Percentiles rank a stretch among this genome's conserved stretches.
phyloP scores from a whole-genome alignment of 2,888 invertebrate species.

The Crepidodera aurea region DNA sequence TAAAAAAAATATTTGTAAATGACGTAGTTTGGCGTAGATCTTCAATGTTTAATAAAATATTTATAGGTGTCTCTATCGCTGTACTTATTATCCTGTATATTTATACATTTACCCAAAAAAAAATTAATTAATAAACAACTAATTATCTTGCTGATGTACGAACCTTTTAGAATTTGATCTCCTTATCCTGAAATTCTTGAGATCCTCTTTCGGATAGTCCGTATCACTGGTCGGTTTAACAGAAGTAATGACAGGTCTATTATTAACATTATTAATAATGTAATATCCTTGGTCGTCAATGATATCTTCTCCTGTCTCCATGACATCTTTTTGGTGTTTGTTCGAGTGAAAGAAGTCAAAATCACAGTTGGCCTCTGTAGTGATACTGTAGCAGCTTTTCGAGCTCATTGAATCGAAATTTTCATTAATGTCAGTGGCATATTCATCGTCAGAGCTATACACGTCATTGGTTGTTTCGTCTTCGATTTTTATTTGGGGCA shows the following conservation, averaged over 20 bases:
- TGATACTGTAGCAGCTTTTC: slow-evolving; percentile 66
- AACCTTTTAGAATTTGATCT: slow-evolving; percentile 54
- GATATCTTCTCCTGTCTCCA: slow-evolving; percentile 42
- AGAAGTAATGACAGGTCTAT: slow-evolving; percentile 34
- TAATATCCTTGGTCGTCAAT: slow-evolving; percentile 32
- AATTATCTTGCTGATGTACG: no score
- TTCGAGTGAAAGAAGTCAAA: slow-evolving; percentile 68
- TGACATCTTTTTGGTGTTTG: slow-evolving; percentile 30
- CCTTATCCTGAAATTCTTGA: slow-evolving; percentile 50
- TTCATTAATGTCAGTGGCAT: slow-evolving; percentile 47
- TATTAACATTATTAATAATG: slow-evolving; percentile 31
- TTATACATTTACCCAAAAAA: no score
- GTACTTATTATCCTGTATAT: no score
- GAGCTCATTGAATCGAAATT: slow-evolving; percentile 57
- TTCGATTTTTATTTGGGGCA: slow-evolving; percentile 28
- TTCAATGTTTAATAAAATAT: no score
- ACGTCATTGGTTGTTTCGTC: slow-evolving; percentile 46
- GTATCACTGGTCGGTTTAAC: slow-evolving; percentile 32
- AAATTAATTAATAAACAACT: no score
- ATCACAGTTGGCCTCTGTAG: slow-evolving; percentile 71
- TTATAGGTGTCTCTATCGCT: no score
- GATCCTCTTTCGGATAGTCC: slow-evolving; percentile 29
- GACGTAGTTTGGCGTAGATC: no score
- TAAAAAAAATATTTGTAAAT: no score
- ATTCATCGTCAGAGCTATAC: slow-evolving; percentile 59